phyloP scores from a whole-genome alignment of 2,797 vertebrate genomes.

The Euthynnus affinis region DNA sequence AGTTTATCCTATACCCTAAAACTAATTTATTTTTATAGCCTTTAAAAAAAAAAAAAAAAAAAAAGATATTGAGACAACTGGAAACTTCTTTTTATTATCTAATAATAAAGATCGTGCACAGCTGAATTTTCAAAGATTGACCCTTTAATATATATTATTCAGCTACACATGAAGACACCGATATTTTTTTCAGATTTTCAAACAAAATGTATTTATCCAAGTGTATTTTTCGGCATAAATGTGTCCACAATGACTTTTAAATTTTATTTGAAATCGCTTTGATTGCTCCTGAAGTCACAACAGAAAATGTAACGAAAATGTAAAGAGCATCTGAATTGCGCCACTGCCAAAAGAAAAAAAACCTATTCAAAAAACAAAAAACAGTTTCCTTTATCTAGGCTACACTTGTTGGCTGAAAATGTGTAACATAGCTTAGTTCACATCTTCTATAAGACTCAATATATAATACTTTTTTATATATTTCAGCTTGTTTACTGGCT shows the following conservation, averaged over 20 bases:
- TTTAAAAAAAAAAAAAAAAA: too few relatives aligned
- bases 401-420: background rate
- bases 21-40: too few relatives aligned
- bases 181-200: background rate
- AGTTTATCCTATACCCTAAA: too few relatives aligned
- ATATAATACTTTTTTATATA: too few relatives aligned
- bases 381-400: background rate
- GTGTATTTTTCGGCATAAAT: background rate
- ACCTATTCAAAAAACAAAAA: too few relatives aligned
- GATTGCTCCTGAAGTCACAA: background rate
- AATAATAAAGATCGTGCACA: background rate
- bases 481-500: too few relatives aligned
- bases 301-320: too few relatives aligned
- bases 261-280: background rate
- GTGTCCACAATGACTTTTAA: background rate
- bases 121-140: background rate
- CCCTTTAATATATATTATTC: background rate
- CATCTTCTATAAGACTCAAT: too few relatives aligned
- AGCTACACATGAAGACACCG: background rate
- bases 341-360: too few relatives aligned
- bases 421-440: background rate
- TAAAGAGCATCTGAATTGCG: too few relatives aligned
- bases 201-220: too few relatives aligned
- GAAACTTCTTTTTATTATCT: background rate
- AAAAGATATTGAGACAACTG: too few relatives aligned